Evolutionary conservation across 2,888 invertebrate species (phyloP), one percentile per base, ranked within the genome.

Genomic region (Hypsopygia costalis): DNA sequence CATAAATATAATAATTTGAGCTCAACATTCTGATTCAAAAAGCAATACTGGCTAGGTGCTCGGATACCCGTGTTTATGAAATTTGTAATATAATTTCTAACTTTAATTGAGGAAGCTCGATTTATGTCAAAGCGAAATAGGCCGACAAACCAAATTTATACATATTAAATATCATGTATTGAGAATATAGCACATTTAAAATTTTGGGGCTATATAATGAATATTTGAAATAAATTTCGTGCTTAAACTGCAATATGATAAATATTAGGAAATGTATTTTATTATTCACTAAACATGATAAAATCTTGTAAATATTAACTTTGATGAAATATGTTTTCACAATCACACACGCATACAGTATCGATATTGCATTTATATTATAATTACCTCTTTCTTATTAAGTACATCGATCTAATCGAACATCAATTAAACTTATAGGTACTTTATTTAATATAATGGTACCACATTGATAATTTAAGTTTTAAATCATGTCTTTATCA

Each of bases 31-130:
- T 21, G 6, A n/a, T 1, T 16, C 6, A 32, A 20, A 12, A 29
- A 11, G 30, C 21, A 7, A 21, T 22, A 30, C n/a, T n/a, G 25
- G n/a, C 11, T 34, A 10, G 10, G n/a, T 11, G 30, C 2, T 16
- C 12, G n/a, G 27, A 10, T 27, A 6, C 3, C 11, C 6, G 20
- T 11, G 10, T 36, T 36, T 30, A n/a, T 5, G 30, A 9, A 35
- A 11, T 36, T 36, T 29, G 16, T 11, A 46, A 51, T 36, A 50
- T 40, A 49, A 54, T 54, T 53, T 49, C 36, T 46, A 51, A 52
- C 34, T 53, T 56, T 51, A 41, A 54, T 51, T 58, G 46, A 47
- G 46, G 40, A 51, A 48, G 47, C 46, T 47, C 44, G 38, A 46
- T 50, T 46, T 41, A 32, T 39, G 34, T 44, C 43, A 43, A 40